These are phyloP conservation scores for Hoplias malabaricus DNA, from an alignment of 2,113 vertebrate genomes.

Conservation along the genomic window DNA sequence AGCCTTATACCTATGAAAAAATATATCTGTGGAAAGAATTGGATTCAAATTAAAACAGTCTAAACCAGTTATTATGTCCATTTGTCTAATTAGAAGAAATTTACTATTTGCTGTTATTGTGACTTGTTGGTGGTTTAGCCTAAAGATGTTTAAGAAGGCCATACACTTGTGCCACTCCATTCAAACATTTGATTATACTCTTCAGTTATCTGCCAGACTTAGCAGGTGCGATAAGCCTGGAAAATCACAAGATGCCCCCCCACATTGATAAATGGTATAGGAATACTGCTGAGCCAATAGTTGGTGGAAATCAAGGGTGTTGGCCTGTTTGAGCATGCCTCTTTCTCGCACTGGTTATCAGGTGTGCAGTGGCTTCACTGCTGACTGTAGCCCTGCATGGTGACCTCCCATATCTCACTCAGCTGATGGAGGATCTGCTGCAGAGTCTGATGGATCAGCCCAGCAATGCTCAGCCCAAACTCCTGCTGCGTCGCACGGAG, in stretches of 20 bases:
- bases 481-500: slow-evolving; percentile 89
- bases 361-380: slow-evolving; percentile 88
- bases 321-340: not conserved
- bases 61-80: no score
- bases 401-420: slow-evolving; percentile 88
- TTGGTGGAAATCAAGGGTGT: not conserved
- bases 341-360: slow-evolving; percentile 52
- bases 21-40: no score
- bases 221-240: no score
- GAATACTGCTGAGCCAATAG: not conserved
- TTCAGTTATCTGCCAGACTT: not conserved
- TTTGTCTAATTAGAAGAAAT: no score
- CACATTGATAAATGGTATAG: not conserved
- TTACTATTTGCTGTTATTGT: no score
- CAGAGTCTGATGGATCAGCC: slow-evolving; percentile 85
- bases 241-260: no score
- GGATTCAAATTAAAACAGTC: no score
- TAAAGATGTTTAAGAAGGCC: no score
- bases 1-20: not conserved
- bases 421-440: slow-evolving; percentile 86
- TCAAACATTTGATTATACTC: not conserved
- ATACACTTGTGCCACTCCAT: no score
- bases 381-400: slow-evolving; percentile 89
- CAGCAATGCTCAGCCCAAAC: slow-evolving; percentile 85
- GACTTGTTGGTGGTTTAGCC: no score